Conservation (phyloP, 1,140 invertebrate genomes). For the Hycleus phaleratus region DNA sequence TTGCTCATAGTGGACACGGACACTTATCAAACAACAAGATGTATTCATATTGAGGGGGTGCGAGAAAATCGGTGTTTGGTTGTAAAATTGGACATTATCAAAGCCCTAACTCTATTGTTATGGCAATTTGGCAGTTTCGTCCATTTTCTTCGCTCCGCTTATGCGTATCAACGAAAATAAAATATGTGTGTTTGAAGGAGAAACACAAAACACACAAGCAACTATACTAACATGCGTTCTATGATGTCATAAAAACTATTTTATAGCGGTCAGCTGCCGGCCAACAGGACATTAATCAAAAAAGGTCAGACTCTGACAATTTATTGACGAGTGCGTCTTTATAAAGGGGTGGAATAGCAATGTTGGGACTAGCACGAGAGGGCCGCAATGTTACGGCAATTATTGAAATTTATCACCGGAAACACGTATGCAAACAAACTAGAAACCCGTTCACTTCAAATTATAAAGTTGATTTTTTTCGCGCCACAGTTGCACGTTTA, state of each 20-base stretch:
- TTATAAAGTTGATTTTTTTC: too few species aligned
- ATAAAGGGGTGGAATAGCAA: not conserved
- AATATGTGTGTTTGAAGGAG: not conserved
- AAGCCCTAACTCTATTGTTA: too few species aligned
- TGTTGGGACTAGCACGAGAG: not conserved
- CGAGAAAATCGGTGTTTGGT: not conserved
- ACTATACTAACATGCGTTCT: slow-evolving; percentile 20
- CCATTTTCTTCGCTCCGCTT: too few species aligned
- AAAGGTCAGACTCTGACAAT: slow-evolving; percentile 25
- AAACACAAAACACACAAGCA: slow-evolving; percentile 15
- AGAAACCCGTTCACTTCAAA: too few species aligned
- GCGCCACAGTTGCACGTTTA: too few species aligned
- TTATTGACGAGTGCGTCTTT: slow-evolving; percentile 23
- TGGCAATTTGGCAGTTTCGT: too few species aligned
- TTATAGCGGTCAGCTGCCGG: slow-evolving; percentile 24
- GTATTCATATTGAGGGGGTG: not conserved
- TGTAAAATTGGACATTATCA: too few species aligned
- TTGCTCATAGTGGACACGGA: slow-evolving; percentile 2
- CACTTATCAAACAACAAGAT: not conserved
- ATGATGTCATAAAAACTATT: slow-evolving; percentile 25
- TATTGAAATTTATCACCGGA: too few species aligned
- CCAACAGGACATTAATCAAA: slow-evolving; percentile 24
- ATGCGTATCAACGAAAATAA: too few species aligned
- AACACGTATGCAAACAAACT: too few species aligned
- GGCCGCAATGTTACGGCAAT: too few species aligned